These are phyloP conservation scores for Pterostichus madidus DNA, from an alignment of 2,888 invertebrate genomes.

Conservation along the genomic window DNA sequence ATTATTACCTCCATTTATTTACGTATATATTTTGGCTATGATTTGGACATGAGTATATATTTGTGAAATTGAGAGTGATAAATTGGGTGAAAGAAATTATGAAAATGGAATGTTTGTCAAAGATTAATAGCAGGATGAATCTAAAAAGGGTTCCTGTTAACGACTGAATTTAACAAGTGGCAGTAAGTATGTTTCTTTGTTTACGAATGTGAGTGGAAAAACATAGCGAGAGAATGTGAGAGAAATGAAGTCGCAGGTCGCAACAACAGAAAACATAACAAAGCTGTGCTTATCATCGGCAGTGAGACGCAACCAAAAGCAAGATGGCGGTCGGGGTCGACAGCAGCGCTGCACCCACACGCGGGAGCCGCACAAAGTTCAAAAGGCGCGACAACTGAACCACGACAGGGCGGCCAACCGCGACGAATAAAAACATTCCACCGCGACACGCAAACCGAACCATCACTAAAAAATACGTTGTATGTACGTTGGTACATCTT, in stretches of 20 bases:
- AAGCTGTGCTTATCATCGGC: not conserved
- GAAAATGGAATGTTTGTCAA: too few relatives aligned
- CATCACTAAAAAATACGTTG: not conserved
- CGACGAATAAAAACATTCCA: constrained; percentile 49
- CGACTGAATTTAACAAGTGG: too few relatives aligned
- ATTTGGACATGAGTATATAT: too few relatives aligned
- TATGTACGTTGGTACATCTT: constrained; percentile 46
- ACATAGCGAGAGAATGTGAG: too few relatives aligned
- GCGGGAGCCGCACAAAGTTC: constrained; percentile 61
- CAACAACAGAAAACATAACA: not conserved
- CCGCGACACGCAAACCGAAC: constrained; percentile 48
- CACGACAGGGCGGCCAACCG: constrained; percentile 61
- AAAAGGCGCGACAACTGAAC: constrained; percentile 65
- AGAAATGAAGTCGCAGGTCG: not conserved
- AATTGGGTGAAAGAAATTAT: too few relatives aligned
- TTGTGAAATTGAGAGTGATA: too few relatives aligned
- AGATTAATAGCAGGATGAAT: too few relatives aligned
- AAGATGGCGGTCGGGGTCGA: constrained; percentile 59
- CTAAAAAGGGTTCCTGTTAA: too few relatives aligned
- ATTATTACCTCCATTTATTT: too few relatives aligned
- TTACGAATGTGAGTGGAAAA: too few relatives aligned
- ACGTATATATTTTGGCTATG: too few relatives aligned
- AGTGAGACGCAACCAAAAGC: constrained; percentile 3
- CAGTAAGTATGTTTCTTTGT: too few relatives aligned
- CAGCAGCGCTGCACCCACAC: constrained; percentile 55